Conservation (phyloP, 2,113 vertebrate species). For the Setophaga kirtlandii region DNA sequence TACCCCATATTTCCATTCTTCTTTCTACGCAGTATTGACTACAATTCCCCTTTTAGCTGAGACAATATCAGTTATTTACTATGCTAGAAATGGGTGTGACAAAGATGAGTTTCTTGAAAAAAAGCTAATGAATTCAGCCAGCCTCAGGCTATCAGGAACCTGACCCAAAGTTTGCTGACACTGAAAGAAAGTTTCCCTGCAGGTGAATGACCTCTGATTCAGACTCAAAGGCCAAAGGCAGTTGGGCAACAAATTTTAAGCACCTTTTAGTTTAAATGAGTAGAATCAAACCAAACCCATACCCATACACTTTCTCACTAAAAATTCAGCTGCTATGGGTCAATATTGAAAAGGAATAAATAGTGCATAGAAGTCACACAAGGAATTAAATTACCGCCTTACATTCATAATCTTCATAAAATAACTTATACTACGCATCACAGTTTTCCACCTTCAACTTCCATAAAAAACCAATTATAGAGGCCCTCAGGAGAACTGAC, state of each 20-base stretch:
- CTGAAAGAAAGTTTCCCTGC: neutral
- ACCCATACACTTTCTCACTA: neutral
- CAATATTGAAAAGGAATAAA: neutral
- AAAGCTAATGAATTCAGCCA: neutral
- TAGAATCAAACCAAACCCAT: neutral
- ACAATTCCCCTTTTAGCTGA: neutral
- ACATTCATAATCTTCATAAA: neutral
- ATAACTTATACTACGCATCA: neutral
- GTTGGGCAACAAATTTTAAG: neutral
- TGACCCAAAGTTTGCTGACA: neutral
- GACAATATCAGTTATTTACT: neutral
- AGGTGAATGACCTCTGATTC: neutral
- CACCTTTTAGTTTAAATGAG: neutral
- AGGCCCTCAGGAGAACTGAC: neutral
- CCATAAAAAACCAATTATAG: neutral
- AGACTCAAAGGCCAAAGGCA: neutral
- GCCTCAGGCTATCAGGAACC: neutral
- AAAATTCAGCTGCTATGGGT: neutral
- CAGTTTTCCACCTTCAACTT: neutral
- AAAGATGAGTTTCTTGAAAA: neutral
- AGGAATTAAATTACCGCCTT: neutral
- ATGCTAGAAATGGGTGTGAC: neutral
- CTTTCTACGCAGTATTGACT: neutral
- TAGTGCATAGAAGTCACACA: neutral
- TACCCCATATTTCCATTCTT: neutral